Evolutionary conservation across 2,113 vertebrate species (phyloP), one percentile per base, ranked within the genome.

Genomic region (Erpornis zantholeuca): DNA sequence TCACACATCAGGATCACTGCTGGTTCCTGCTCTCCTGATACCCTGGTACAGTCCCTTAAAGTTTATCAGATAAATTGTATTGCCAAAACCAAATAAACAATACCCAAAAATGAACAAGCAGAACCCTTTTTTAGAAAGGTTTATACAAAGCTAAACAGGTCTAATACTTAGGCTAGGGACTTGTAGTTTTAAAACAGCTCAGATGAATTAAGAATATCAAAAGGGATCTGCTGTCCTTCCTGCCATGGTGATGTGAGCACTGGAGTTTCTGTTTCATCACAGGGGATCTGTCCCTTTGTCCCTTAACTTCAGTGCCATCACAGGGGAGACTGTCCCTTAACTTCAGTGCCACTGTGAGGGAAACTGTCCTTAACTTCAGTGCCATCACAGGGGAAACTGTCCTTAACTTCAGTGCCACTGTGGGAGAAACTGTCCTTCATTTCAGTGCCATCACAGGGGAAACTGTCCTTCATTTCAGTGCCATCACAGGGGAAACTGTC

Each of bases 31-130:
- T 79, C 38, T 89, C 70, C 29, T 36, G 28, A 76, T 56, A 38
- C n/a, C 59, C 57, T 66, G 64, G 33, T 36, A 15, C 57, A 52
- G 66, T 25, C 61, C 10, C 6, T 10, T 5, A 36, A 59, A 78
- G 78, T 49, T 57, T 61, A 61, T 38, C 49, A 82, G n/a, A 83
- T 45, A 29, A 90, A 77, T 25, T 72, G 4, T 10, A 29, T 86
- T 93, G 79, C 44, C 36, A 63, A 88, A 92, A 92, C n/a, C 73
- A 81, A 93, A 11, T 25, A 44, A 82, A 52, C 60, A 52, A 33
- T 29, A 9, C 42, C 6, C 23, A 66, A 73, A 93, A 86, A 72
- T 33, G 75, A 88, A 45, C 82, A 61, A 66, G 23, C 21, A 82
- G 33, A 86, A 31, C 15, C 7, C 7, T 44, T 86, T 87, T 87